phyloP scores from a whole-genome alignment of 2,888 invertebrate species.

The Lasioglossum oenotherae region DNA sequence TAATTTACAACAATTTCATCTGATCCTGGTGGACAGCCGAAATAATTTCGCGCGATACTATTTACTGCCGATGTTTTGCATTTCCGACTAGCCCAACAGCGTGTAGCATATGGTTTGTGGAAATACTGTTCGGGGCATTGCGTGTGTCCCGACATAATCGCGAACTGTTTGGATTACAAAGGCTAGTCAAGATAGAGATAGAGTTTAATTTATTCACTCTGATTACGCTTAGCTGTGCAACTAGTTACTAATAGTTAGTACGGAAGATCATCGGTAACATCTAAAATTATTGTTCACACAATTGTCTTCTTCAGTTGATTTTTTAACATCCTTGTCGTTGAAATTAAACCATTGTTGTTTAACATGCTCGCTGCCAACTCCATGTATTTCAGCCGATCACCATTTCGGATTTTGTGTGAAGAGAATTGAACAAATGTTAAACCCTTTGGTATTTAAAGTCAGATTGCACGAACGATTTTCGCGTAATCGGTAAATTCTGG shows the following conservation, averaged over 20 bases:
- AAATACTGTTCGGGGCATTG: conserved; percentile 55
- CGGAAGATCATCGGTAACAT: conserved; percentile 17
- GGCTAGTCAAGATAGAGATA: conserved; percentile 68
- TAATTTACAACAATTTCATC: neutral
- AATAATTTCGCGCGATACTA: conserved; percentile 31
- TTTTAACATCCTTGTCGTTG: neutral
- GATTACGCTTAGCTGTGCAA: conserved; percentile 55
- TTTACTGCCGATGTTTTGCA: conserved; percentile 50
- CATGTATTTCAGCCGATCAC: too few relatives aligned
- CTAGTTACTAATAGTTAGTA: conserved; percentile 22
- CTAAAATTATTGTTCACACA: conserved; percentile 13
- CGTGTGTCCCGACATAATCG: conserved; percentile 72
- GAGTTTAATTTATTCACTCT: conserved; percentile 70
- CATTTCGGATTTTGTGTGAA: too few relatives aligned
- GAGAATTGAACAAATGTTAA: too few relatives aligned
- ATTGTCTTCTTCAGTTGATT: neutral
- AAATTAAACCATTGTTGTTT: neutral
- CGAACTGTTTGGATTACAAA: conserved; percentile 66
- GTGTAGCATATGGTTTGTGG: conserved; percentile 24
- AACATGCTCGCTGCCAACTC: too few relatives aligned
- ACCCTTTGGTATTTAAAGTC: too few relatives aligned
- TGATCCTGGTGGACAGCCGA: neutral
- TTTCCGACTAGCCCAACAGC: conserved; percentile 51
- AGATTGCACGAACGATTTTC: too few relatives aligned
- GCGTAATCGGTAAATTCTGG: too few relatives aligned